Evolutionary conservation across 2,113 vertebrate species (phyloP), one percentile per base, ranked within the genome.

Genomic region (Vulpes vulpes): DNA sequence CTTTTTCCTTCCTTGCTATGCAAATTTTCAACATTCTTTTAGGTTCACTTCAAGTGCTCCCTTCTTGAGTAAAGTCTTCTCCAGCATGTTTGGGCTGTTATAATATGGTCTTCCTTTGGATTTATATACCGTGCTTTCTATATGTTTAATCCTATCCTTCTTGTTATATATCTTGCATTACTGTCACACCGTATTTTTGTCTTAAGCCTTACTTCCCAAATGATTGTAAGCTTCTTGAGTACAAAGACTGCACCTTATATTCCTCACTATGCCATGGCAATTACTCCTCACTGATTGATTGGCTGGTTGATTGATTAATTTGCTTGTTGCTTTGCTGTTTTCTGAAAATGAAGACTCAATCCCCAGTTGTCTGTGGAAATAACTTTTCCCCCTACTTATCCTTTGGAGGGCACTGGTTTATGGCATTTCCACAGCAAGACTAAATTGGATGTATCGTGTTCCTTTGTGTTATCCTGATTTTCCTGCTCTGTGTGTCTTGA

Each of bases 351-450:
- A 94, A 76, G 86, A 79, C 35, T 93, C 94, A 79, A 78, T 95
- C 23, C 89, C 71, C 43, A 80, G 67, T 93, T 92, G 89, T 91
- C 86, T 76, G 25, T 90, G 87, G 83, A 96, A 94, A 87, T 87
- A 67, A 78, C 49, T 69, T 86, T 51, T 9, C 4, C 65, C 30
- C 79, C 62, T 32, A 23, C 83, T 71, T 55, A 69, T 38, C 64
- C 87, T 94, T 73, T 84, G 74, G 78, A 95, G 81, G 95, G 69
- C 71, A 57, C 82, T 91, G 93, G 92, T 86, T 89, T 86, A 94
- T 90, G 96, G 84, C 96, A 94, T 91, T 92, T 67, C 80, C 49
- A 0, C 89, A 55, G 97, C 95, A 92, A 84, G 90, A 67, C 92
- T 95, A 84, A 96, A 94, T 85, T 90, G 95, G 80, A 94, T 32